Evolutionary conservation across 2,113 vertebrate species (phyloP).

Genomic region (Anolis carolinensis): DNA sequence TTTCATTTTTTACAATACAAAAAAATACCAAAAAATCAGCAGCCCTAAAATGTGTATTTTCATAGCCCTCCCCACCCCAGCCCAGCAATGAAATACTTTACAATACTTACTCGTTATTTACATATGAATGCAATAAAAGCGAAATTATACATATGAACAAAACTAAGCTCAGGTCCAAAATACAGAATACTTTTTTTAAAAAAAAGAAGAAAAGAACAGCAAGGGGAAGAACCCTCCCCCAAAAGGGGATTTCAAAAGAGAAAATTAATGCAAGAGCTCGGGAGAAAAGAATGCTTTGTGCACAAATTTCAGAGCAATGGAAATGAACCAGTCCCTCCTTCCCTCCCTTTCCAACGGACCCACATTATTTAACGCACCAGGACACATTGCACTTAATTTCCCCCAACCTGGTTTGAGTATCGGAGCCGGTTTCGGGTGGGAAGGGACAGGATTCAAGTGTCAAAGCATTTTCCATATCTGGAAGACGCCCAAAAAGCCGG

Average conservation of each 20-base stretch:
- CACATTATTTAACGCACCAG: slow-evolving; percentile 5
- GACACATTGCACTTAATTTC: background rate
- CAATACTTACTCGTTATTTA: slow-evolving; percentile 94
- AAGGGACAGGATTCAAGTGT: background rate
- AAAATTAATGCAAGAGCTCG: slow-evolving; percentile 66
- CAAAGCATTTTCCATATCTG: slow-evolving; percentile 32
- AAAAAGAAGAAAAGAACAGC: slow-evolving; percentile 55
- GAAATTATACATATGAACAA: slow-evolving; percentile 97
- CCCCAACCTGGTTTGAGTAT: slow-evolving; percentile 41
- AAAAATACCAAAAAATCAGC: slow-evolving; percentile 83
- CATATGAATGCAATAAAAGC: slow-evolving; percentile 86
- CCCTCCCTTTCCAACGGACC: slow-evolving; percentile 34
- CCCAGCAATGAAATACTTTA: slow-evolving; percentile 88
- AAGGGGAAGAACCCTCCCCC: slow-evolving; percentile 20
- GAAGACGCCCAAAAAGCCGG: slow-evolving; percentile 41
- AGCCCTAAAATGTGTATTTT: slow-evolving; percentile 83
- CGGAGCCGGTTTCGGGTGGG: slow-evolving; percentile 2
- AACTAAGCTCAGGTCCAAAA: slow-evolving; percentile 78
- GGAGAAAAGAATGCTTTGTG: slow-evolving; percentile 72
- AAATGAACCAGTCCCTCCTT: slow-evolving; percentile 43
- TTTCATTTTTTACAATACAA: slow-evolving; percentile 86
- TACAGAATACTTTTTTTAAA: slow-evolving; percentile 41
- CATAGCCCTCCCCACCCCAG: slow-evolving; percentile 69
- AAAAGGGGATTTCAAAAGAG: slow-evolving; percentile 51
- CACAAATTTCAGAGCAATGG: slow-evolving; percentile 65